Evolutionary conservation across 2,113 vertebrate genomes (phyloP).

Genomic region (human): GRCh38 chr22:36617501-36618000

Average conservation of each 20-base stretch:
- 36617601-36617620: background rate
- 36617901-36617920: background rate
- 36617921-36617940: background rate
- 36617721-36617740: background rate
- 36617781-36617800: background rate
- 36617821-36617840: conserved; percentile 11
- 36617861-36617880: background rate
- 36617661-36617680: background rate
- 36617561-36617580: background rate
- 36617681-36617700: background rate
- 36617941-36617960: no score
- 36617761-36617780: background rate
- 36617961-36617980: background rate
- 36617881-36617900: background rate
- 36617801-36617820: background rate
- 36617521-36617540: background rate
- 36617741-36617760: background rate
- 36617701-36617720: background rate
- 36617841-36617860: background rate
- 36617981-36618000: background rate
- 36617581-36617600: background rate
- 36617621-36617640: background rate
- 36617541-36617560: background rate
- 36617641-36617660: background rate
- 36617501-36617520: background rate